These are phyloP conservation scores for Agelas oroides DNA, from an alignment of 37 sponge, comb jelly and placozoan species.

Conservation along the genomic window DNA sequence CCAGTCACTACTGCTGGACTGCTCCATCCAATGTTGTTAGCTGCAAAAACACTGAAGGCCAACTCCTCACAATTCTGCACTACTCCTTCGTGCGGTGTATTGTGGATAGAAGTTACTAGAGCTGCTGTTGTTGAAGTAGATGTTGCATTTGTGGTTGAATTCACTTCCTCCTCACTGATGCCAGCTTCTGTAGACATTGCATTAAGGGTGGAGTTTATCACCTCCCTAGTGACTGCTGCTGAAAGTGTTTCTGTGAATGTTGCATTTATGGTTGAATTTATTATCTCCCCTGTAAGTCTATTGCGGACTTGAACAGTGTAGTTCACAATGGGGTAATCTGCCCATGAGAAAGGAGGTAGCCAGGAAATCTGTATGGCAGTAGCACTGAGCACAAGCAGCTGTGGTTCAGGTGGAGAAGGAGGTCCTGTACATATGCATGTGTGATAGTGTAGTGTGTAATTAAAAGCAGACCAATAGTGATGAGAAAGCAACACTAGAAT, in stretches of 20 bases:
- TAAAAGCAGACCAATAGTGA: no score
- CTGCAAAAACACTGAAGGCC: not conserved
- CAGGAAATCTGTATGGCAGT: not conserved
- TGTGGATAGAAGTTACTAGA: no score
- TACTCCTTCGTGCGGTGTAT: not conserved
- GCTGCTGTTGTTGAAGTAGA: no score
- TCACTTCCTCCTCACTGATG: no score
- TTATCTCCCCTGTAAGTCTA: not conserved
- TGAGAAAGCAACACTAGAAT: no score
- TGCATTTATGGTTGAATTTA: not conserved
- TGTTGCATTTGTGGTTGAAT: no score
- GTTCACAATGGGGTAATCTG: slow-evolving; percentile 1
- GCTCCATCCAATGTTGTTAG: slow-evolving; percentile 3
- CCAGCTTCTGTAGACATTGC: no score
- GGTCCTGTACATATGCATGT: not conserved
- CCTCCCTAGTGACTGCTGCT: no score
- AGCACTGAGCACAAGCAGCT: not conserved
- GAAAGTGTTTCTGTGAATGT: no score
- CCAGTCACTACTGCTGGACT: not conserved
- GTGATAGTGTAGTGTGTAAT: no score
- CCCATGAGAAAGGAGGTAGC: slow-evolving; percentile 19
- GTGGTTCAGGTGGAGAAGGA: not conserved
- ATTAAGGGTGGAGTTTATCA: no score
- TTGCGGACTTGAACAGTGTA: not conserved
- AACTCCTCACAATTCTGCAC: not conserved